Evolutionary conservation across 2,113 vertebrate genomes (phyloP).

Genomic region (Gobiocypris rarus): DNA sequence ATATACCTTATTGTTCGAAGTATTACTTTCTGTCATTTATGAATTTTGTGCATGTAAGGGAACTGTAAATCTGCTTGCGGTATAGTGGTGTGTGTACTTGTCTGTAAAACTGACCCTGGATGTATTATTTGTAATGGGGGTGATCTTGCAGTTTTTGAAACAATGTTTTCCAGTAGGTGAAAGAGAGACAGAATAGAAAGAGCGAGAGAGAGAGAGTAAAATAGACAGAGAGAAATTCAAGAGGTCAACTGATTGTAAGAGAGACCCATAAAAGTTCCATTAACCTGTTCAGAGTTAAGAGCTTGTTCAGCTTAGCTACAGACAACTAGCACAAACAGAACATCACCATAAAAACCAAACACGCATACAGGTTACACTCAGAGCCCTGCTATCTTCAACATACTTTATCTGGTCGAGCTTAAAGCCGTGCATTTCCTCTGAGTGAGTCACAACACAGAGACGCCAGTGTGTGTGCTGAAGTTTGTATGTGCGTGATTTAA

Average conservation of each 20-base stretch:
- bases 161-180: constrained; percentile 35
- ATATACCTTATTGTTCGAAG: neutral
- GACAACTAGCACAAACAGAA: constrained; percentile 99
- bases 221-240: constrained; percentile 69
- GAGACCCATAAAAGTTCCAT: constrained; percentile 99
- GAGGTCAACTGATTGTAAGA: constrained; percentile 88
- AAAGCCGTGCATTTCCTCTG: constrained; percentile 31
- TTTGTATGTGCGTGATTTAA: constrained; percentile 27
- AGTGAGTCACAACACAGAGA: constrained; percentile 47
- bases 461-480: constrained; percentile 36
- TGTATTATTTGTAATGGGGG: constrained; percentile 7
- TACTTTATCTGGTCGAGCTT: constrained; percentile 8
- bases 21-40: neutral
- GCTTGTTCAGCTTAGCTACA: constrained; percentile 89
- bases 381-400: constrained; percentile 12
- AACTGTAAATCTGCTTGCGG: constrained; percentile 16
- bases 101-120: constrained; percentile 1
- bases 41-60: constrained; percentile 8
- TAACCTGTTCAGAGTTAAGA: constrained; percentile 95
- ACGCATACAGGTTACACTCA: constrained; percentile 26
- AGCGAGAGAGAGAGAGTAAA: constrained; percentile 60
- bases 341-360: constrained; percentile 88
- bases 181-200: constrained; percentile 65
- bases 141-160: constrained; percentile 11
- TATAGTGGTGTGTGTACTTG: neutral